phyloP scores from a whole-genome alignment of 2,113 vertebrate genomes.

The Colaptes auratus region DNA sequence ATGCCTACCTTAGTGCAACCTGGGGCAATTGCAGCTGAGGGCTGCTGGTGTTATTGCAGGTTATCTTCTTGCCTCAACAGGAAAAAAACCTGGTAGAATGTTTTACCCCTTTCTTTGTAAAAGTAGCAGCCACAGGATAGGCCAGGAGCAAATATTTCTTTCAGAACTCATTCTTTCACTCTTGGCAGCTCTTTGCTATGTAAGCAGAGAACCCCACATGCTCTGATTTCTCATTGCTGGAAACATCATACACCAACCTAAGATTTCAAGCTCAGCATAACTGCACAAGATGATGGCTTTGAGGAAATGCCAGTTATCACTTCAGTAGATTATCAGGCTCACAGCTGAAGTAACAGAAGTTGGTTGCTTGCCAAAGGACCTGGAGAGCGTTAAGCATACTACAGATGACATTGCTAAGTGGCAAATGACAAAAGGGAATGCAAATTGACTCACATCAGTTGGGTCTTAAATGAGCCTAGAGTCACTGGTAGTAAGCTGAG shows the following conservation, averaged over 20 bases:
- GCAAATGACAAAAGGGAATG: not conserved
- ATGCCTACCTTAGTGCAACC: not conserved
- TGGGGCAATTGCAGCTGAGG: not conserved
- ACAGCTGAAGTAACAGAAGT: not conserved
- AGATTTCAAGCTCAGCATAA: not conserved
- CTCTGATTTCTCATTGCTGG: not conserved
- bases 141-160: not conserved
- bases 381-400: rapidly evolving
- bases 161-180: not conserved
- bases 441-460: not conserved
- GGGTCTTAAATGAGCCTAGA: not conserved
- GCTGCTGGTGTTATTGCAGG: not conserved
- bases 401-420: not conserved
- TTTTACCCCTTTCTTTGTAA: not conserved
- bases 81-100: not conserved
- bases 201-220: not conserved
- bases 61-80: not conserved
- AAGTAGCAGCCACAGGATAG: not conserved
- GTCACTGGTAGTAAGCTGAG: not conserved
- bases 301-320: not conserved
- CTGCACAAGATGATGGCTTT: not conserved
- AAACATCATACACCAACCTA: not conserved
- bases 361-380: not conserved
- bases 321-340: not conserved
- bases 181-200: not conserved